These are phyloP conservation scores for Agrenia bidenticulata DNA, from an alignment of 2,888 invertebrate species.

Conservation along the genomic window DNA sequence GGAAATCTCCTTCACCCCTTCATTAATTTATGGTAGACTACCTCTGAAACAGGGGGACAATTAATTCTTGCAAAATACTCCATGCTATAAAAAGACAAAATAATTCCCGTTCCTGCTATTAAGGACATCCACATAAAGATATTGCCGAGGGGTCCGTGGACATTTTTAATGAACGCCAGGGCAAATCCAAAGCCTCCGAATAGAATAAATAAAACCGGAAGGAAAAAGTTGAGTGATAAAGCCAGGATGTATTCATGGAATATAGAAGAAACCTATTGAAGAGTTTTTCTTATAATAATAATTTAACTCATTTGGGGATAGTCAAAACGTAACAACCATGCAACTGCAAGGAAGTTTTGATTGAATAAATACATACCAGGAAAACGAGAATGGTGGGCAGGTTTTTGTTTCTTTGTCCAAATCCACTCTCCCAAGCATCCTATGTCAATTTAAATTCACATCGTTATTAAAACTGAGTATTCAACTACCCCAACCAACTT, in stretches of 20 bases:
- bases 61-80: conserved; percentile 81
- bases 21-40: conserved; percentile 43
- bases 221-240: conserved; percentile 79
- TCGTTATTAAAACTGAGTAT: neutral
- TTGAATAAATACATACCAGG: too few species aligned
- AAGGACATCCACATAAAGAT: conserved; percentile 81
- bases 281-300: too few species aligned
- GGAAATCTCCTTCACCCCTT: too few species aligned
- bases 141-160: conserved; percentile 65
- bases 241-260: conserved; percentile 85
- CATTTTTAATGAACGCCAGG: conserved; percentile 59
- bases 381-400: conserved; percentile 69
- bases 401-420: conserved; percentile 39
- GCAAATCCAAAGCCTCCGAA: conserved; percentile 69
- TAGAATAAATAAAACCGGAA: conserved; percentile 77
- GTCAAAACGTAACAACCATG: too few species aligned
- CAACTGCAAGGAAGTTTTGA: too few species aligned
- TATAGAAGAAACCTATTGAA: conserved; percentile 81
- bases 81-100: conserved; percentile 77
- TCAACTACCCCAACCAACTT: too few species aligned
- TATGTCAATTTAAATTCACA: conserved; percentile 19
- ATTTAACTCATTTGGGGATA: too few species aligned
- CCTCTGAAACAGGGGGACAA: conserved; percentile 61
- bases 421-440: conserved; percentile 49
- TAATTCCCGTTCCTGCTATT: conserved; percentile 72